These are phyloP conservation scores for Meganola albula DNA, from an alignment of 2,888 invertebrate species.

Conservation along the genomic window DNA sequence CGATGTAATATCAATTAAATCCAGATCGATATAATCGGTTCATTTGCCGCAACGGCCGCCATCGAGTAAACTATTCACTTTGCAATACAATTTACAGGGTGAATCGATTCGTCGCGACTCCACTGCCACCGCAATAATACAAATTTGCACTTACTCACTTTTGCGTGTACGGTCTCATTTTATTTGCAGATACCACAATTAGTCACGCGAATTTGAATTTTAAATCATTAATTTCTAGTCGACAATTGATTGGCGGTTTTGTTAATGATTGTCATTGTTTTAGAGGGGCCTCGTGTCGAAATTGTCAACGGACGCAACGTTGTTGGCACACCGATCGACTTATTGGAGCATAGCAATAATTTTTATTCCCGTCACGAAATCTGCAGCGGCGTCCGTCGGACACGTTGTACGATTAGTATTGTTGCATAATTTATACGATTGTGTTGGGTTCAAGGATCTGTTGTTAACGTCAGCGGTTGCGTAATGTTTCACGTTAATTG, in stretches of 20 bases:
- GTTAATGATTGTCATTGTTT: conserved; percentile 61
- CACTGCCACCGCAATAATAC: conserved; percentile 45
- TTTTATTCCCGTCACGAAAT: conserved; percentile 64
- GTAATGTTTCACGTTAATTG: conserved; percentile 28
- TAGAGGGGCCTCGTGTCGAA: conserved; percentile 55
- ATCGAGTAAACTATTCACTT: conserved; percentile 47
- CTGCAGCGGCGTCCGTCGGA: conserved; percentile 38
- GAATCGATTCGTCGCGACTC: conserved; percentile 67
- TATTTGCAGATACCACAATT: conserved; percentile 42
- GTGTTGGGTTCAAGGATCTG: conserved; percentile 43
- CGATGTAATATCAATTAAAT: conserved; percentile 47
- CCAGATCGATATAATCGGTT: conserved; percentile 54
- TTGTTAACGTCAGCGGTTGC: conserved; percentile 32
- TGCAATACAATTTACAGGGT: conserved; percentile 54
- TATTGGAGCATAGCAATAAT: conserved; percentile 69
- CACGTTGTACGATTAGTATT: conserved; percentile 52
- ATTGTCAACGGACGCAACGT: conserved; percentile 48
- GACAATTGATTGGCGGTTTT: conserved; percentile 37
- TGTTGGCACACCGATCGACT: conserved; percentile 62
- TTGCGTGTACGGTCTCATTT: conserved; percentile 48
- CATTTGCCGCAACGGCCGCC: conserved; percentile 52
- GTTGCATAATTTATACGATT: conserved; percentile 51
- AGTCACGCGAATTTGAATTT: conserved; percentile 41
- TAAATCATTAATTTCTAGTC: conserved; percentile 40
- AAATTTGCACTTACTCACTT: conserved; percentile 46